Percentiles rank a stretch among this genome's conserved stretches.
phyloP scores from a whole-genome alignment of 1,140 invertebrate genomes.

The Platyscapa corneri region DNA sequence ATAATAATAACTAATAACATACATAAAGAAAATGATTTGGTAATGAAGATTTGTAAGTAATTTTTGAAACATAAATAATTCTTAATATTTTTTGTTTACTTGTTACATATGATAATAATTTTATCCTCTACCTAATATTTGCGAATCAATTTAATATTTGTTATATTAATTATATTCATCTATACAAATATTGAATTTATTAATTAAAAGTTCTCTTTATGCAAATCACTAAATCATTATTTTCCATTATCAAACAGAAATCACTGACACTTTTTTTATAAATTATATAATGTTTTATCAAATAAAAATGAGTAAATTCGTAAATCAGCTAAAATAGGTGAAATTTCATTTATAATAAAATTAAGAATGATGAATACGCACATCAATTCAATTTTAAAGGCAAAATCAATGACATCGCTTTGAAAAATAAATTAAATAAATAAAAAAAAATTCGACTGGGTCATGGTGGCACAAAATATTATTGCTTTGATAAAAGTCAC shows the following conservation, averaged over 20 bases:
- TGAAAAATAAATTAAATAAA: constrained; percentile 43
- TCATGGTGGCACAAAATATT: constrained; percentile 30
- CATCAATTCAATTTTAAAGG: not conserved
- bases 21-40: constrained; percentile 6
- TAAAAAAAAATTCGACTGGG: constrained; percentile 16
- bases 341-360: constrained; percentile 6
- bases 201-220: not conserved
- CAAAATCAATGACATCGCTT: not conserved
- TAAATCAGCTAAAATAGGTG: not conserved
- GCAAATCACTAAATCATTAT: constrained; percentile 6
- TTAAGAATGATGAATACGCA: not conserved
- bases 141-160: not conserved
- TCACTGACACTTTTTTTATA: constrained; percentile 15
- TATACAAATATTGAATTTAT: not conserved
- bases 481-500: constrained; percentile 31
- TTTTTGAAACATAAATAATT: constrained; percentile 2
- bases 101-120: no score
- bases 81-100: no score
- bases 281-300: not conserved
- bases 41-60: not conserved
- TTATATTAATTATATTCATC: not conserved
- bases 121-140: not conserved
- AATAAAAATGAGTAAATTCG: not conserved
- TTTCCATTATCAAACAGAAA: not conserved
- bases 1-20: constrained; percentile 14